Evolutionary conservation across 30 jellyfish, hydroid and myxozoan species (phyloP).

Genomic region (Aurelia aurita): DNA sequence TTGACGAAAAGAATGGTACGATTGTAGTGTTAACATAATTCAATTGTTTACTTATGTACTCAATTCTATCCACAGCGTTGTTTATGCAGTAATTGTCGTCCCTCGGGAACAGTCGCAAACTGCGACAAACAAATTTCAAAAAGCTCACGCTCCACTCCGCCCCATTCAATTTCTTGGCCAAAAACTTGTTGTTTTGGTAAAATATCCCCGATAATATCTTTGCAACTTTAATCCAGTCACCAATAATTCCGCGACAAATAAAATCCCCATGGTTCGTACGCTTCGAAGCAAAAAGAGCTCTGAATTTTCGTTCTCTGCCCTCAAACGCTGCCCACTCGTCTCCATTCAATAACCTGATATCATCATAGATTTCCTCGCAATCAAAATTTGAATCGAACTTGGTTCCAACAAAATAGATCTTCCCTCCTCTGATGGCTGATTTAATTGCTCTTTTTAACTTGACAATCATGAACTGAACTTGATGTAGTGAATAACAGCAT

Average conservation of each 20-base stretch:
- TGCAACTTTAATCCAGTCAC: slow-evolving; percentile 7
- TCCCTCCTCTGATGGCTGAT: slow-evolving; percentile 28
- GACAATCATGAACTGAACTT: slow-evolving; percentile 16
- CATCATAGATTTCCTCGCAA: slow-evolving; percentile 31
- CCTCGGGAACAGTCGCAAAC: slow-evolving; percentile 42
- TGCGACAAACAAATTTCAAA: slow-evolving; percentile 11
- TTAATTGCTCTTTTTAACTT: slow-evolving; percentile 20
- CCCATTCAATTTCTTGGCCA: slow-evolving; percentile 23
- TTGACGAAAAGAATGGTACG: no score
- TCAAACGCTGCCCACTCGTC: slow-evolving; percentile 19
- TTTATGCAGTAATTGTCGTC: slow-evolving; percentile 12
- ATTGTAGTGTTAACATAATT: no score
- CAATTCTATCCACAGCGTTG: slow-evolving; percentile 16
- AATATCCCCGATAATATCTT: slow-evolving; percentile 24
- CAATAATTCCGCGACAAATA: no score
- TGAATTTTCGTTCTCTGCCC: slow-evolving; percentile 20
- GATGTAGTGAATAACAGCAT: slow-evolving; percentile 29
- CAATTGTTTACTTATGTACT: slow-evolving; percentile 10
- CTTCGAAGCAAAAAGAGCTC: slow-evolving; percentile 17
- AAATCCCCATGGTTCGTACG: slow-evolving; percentile 3
- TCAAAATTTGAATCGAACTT: slow-evolving; percentile 24
- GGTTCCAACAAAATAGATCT: slow-evolving; percentile 19
- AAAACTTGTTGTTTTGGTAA: slow-evolving; percentile 30
- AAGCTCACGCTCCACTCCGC: slow-evolving; percentile 38
- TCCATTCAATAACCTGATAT: slow-evolving; percentile 24